These are phyloP conservation scores for Drosophila jambulina DNA, from an alignment of 1,140 invertebrate species.

Conservation along the genomic window DNA sequence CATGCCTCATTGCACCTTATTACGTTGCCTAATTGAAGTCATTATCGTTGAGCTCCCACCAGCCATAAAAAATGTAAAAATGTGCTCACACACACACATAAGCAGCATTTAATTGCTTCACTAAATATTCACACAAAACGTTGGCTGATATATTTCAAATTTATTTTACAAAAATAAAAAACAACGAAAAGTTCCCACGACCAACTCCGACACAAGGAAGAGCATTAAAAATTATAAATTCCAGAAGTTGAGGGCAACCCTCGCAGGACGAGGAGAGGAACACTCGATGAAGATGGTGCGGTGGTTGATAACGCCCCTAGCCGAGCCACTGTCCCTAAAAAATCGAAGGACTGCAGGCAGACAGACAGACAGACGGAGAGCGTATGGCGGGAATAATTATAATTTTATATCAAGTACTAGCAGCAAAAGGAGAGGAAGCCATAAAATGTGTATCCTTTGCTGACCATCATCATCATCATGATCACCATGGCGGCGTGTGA, in stretches of 20 bases:
- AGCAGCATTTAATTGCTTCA: conserved; percentile 43
- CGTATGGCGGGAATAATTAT: conserved; percentile 77
- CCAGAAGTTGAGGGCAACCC: conserved; percentile 62
- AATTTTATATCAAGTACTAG: conserved; percentile 77
- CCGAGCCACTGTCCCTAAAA: conserved; percentile 10
- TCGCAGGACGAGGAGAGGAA: conserved; percentile 46
- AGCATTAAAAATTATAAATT: conserved; percentile 70
- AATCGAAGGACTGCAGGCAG: conserved; percentile 38
- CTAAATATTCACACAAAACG: conserved; percentile 58
- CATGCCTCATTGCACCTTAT: conserved; percentile 41
- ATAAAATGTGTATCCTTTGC: conserved; percentile 71
- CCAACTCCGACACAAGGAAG: conserved; percentile 56
- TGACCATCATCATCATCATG: conserved; percentile 37
- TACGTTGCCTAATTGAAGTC: conserved; percentile 45
- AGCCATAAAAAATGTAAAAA: conserved; percentile 35
- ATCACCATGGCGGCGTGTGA: conserved; percentile 49
- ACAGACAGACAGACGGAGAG: conserved; percentile 11
- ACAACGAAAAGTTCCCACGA: conserved; percentile 67
- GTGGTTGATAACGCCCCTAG: conserved; percentile 61
- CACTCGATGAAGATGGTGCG: conserved; percentile 29
- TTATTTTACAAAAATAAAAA: conserved; percentile 27
- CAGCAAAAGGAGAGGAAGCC: conserved; percentile 57
- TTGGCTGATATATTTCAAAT: conserved; percentile 50
- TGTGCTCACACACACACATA: not conserved
- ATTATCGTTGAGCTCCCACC: conserved; percentile 44